Base-by-base conservation (phyloP, 1,140 invertebrate genomes). In the Epicauta chinensis region DNA sequence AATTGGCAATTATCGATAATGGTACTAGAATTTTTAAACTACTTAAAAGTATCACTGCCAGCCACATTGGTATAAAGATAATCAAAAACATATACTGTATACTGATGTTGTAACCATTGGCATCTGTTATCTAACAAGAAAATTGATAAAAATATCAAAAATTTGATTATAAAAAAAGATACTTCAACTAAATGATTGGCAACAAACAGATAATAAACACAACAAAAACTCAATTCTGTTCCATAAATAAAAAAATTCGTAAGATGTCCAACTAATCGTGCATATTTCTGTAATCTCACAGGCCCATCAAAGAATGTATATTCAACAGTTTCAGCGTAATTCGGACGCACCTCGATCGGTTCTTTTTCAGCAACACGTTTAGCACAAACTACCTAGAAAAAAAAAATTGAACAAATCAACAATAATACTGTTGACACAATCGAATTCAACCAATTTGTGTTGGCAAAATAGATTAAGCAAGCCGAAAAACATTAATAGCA, bases 141-240 rank as follows among this genome's bases (percentile, higher is more conserved):
- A 23, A 23, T n/a, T n/a, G n/a, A n/a, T n/a, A 23, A 23, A 23
- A 23, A 23, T 5, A 23, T 3, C 23, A 5, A 7, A 23, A 23
- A 23, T 23, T 23, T 23, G 7, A 23, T 23, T 23, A 3, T 23
- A 23, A 7, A 23, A 2, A 70, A 72, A 48, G 64, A 74, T 70
- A 89, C 87, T 78, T 86, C 78, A 69, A 86, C 77, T 53, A 90
- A 68, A 69, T 89, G 95, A 36, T 81, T 81, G 14, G 89, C 83
- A 59, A 96, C 87, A 72, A 96, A 97, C 29, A 96, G 86, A 64
- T 93, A 87, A 73, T 97, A 97, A 14, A 96, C 88, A 73, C 91
- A 93, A 71, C 93, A 97, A 74, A 97, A 96, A 57, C 93, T 93
- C 55, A 96, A 74, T 75, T 97, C 93, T 23, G 91, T 94, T 41